Evolutionary conservation across 1,140 invertebrate species (phyloP), one percentile per base, ranked within the genome.

Genomic region (Scaptomyza graminum): DNA sequence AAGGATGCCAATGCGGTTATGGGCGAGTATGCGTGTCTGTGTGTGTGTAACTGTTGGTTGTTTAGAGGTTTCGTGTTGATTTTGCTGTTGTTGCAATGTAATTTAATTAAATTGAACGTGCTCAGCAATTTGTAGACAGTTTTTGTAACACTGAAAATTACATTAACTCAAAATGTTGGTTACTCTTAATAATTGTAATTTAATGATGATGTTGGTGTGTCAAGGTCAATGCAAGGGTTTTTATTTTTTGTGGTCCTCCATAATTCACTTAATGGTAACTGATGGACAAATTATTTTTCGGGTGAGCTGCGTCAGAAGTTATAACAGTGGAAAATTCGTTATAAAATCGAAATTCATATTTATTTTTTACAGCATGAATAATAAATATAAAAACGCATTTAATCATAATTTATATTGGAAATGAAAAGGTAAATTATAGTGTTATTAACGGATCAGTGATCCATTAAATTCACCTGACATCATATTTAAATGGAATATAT

Each of bases 21-120:
- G 12, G 28, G 49, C 37, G 18, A 22, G n/a, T 34, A 25, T 34
- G 52, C 25, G 25, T 34, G 1, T 44, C 28, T 31, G 22, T 47
- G 22, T 50, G 18, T 28, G 15, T 41, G 65, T 43, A 18, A 16
- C 47, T 22, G 28, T 49, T 31, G 16, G 12, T 25, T 41, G 49
- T 25, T 13, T 25, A n/a, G 16, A 34, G 39, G 63, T 47, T 54
- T 67, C 69, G 41, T 72, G 69, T 72, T 72, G 69, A 72, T 61
- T 55, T 67, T 72, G 15, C 63, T 52, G 63, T 52, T 31, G 41
- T 9, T n/a, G 43, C 66, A 55, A 4, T 64, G 49, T 49, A 81
- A 81, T 76, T 81, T 44, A 83, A 83, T 83, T 83, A 68, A 68
- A 52, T 72, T 61, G 54, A 75, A 71, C 41, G 57, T 56, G 51